phyloP scores from a whole-genome alignment of 2,113 vertebrate genomes.

The Stercorarius parasiticus region DNA sequence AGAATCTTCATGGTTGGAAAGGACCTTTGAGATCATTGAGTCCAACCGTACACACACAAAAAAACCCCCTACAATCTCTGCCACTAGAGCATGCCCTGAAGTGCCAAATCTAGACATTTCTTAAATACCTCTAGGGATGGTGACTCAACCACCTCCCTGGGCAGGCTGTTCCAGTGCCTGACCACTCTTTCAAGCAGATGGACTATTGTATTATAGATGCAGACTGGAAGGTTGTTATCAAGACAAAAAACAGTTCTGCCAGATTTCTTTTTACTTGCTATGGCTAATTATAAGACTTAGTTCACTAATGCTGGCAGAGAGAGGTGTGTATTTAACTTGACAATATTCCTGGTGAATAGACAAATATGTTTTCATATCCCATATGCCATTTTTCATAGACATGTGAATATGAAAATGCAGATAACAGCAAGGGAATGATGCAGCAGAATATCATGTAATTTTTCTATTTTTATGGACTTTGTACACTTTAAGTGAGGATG shows the following conservation, averaged over 20 bases:
- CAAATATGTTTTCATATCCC: not conserved
- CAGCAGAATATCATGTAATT: slow-evolving; percentile 46
- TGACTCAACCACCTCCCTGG: too few species aligned
- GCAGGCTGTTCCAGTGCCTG: too few species aligned
- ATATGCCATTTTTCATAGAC: slow-evolving; percentile 17
- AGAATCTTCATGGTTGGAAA: too few species aligned
- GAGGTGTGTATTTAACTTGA: not conserved
- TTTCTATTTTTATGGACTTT: slow-evolving; percentile 43
- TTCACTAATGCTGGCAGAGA: not conserved
- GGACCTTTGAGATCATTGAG: too few species aligned
- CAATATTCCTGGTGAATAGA: not conserved
- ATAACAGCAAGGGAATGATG: slow-evolving; percentile 18
- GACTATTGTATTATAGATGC: not conserved
- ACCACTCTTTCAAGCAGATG: too few species aligned
- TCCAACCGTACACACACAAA: too few species aligned
- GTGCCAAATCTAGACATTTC: too few species aligned
- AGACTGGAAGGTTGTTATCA: not conserved
- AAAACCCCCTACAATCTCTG: too few species aligned
- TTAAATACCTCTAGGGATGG: too few species aligned
- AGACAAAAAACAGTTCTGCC: not conserved
- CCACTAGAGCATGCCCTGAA: too few species aligned
- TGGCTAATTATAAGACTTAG: not conserved
- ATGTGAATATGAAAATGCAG: not conserved
- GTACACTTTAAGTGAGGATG: not conserved
- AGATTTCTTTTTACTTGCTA: not conserved